Conservation (phyloP, 2,888 invertebrate species). For the Xanthorhoe spadicearia region DNA sequence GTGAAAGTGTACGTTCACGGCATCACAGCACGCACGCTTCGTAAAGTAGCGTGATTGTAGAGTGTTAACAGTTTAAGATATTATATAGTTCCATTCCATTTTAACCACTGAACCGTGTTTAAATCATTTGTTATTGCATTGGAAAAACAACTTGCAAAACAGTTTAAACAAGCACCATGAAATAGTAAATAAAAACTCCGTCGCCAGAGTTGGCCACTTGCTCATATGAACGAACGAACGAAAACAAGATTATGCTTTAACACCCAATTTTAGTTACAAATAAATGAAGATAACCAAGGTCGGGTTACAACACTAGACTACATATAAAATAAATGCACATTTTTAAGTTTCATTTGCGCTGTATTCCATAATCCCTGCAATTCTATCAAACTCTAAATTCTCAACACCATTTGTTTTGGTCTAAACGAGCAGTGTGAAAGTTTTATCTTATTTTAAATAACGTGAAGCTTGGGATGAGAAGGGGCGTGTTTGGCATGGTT, state of each 20-base stretch:
- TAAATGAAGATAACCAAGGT: too few relatives aligned
- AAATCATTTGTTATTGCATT: not conserved
- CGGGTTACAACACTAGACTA: not conserved
- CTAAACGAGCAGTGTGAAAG: not conserved
- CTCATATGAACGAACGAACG: too few relatives aligned
- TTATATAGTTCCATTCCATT: not conserved
- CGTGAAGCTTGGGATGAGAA: conserved; percentile 6
- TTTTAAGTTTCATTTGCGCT: not conserved
- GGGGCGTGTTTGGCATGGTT: not conserved
- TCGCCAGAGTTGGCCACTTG: too few relatives aligned
- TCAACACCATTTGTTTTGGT: not conserved
- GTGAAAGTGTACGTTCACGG: not conserved
- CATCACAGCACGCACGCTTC: not conserved
- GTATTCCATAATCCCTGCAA: not conserved
- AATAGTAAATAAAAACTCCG: too few relatives aligned
- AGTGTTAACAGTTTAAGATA: not conserved
- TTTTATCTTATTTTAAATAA: conserved; percentile 3
- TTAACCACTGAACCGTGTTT: not conserved
- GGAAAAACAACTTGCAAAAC: too few relatives aligned
- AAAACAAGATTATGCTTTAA: too few relatives aligned
- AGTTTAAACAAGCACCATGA: not conserved
- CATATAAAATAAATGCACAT: not conserved
- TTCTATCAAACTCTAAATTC: not conserved
- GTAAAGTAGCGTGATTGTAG: conserved; percentile 1
- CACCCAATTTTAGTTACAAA: too few relatives aligned